phyloP scores from a whole-genome alignment of 1,140 invertebrate species.

The Pogonognathellus flavescens region DNA sequence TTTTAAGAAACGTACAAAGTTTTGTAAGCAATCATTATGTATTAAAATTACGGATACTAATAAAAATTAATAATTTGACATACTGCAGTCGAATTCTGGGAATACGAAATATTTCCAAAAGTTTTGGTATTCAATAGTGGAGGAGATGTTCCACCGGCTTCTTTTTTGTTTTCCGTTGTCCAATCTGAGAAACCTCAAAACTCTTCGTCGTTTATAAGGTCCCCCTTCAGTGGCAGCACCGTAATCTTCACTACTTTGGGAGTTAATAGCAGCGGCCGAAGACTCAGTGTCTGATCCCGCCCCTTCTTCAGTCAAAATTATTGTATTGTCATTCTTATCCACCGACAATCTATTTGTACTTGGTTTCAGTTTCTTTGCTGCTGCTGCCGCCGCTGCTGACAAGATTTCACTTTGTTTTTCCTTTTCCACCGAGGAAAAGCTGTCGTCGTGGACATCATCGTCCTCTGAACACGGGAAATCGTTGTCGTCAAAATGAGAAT shows the following conservation, averaged over 20 bases:
- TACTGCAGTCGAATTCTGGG: constrained; percentile 17
- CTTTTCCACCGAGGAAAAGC: background rate
- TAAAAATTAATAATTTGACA: no score
- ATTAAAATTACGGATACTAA: no score
- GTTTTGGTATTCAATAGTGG: constrained; percentile 12
- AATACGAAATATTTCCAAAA: constrained; percentile 37
- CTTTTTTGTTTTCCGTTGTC: constrained; percentile 16
- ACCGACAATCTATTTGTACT: constrained; percentile 43
- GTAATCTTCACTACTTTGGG: background rate
- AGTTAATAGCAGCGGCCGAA: background rate
- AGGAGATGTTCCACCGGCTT: constrained; percentile 2
- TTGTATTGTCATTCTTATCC: constrained; percentile 43
- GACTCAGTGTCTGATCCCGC: background rate
- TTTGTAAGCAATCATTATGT: background rate
- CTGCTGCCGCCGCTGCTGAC: background rate
- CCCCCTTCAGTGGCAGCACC: background rate
- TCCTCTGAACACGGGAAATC: constrained; percentile 38
- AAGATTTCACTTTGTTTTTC: constrained; percentile 8
- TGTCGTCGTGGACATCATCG: constrained; percentile 2
- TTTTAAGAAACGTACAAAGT: background rate
- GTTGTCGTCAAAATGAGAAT: constrained; percentile 45
- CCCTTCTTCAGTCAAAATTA: constrained; percentile 32
- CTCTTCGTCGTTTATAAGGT: background rate
- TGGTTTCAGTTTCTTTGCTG: background rate
- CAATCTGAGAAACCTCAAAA: background rate